Evolutionary conservation across 2,888 invertebrate genomes (phyloP).

Genomic region (Drosophila melanosoma): DNA sequence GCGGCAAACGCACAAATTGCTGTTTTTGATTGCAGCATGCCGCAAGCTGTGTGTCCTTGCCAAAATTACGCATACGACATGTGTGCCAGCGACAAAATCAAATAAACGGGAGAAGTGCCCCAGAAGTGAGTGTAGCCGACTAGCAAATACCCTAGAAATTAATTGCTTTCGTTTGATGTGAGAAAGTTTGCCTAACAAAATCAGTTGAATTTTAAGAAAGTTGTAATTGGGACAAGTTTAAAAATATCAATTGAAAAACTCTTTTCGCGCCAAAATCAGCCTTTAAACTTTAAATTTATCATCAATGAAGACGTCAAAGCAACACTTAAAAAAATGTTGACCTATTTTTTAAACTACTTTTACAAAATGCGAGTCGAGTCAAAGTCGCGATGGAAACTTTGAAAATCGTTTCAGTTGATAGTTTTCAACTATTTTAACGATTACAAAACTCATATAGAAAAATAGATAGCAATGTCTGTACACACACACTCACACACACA

Average conservation of each 20-base stretch:
- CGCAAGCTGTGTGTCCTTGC: conserved; percentile 46
- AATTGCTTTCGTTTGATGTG: neutral
- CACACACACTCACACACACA: neutral
- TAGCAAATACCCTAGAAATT: neutral
- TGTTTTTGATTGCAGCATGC: conserved; percentile 58
- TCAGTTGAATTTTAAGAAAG: neutral
- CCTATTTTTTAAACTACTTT: neutral
- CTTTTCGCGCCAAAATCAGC: neutral
- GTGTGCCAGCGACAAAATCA: conserved; percentile 36
- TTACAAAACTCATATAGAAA: neutral
- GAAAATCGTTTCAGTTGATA: neutral
- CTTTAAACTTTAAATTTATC: neutral
- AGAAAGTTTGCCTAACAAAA: neutral
- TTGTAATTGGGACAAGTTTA: neutral
- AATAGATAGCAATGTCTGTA: neutral
- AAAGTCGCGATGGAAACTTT: neutral
- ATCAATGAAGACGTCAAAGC: neutral
- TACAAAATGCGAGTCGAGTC: neutral
- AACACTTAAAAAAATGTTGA: neutral
- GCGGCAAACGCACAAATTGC: conserved; percentile 33
- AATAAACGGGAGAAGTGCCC: neutral
- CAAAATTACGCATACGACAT: conserved; percentile 69
- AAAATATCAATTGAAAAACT: neutral
- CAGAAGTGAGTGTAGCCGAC: neutral
- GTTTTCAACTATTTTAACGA: neutral